Evolutionary conservation across 92 coral and sea anemone genomes (phyloP).

Genomic region (Palythoa grandis): DNA sequence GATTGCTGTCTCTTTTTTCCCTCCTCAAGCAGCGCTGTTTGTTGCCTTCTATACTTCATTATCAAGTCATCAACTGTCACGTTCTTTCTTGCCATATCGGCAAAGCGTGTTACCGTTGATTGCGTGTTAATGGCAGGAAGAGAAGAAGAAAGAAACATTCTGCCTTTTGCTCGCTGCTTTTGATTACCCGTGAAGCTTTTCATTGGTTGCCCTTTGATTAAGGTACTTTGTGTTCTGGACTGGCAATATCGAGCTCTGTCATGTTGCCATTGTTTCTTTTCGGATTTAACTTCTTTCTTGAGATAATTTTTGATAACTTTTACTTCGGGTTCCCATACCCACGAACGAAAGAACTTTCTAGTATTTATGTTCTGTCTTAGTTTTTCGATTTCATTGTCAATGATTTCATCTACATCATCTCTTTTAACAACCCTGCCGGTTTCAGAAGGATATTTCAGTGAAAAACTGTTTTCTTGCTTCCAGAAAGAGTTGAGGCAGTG

Average conservation of each 20-base stretch:
- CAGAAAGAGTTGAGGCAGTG: constrained; percentile 53
- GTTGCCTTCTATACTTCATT: constrained; percentile 53
- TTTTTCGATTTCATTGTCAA: constrained; percentile 52
- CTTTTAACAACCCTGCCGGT: constrained; percentile 10
- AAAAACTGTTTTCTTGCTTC: constrained; percentile 60
- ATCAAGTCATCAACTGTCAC: constrained; percentile 50
- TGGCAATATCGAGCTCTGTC: constrained; percentile 2
- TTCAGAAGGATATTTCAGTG: constrained; percentile 20
- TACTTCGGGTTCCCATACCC: constrained; percentile 66
- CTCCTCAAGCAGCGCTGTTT: constrained; percentile 43
- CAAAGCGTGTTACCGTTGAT: constrained; percentile 6
- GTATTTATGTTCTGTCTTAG: constrained; percentile 54
- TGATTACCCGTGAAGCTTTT: neutral
- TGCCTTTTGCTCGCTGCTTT: neutral
- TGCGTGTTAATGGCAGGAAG: constrained; percentile 37
- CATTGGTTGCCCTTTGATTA: neutral
- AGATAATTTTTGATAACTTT: constrained; percentile 25
- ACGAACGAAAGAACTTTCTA: constrained; percentile 57
- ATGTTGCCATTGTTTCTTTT: neutral
- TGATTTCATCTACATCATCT: constrained; percentile 13
- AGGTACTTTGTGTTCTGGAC: neutral
- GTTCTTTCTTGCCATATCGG: neutral
- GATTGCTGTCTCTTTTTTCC: constrained; percentile 27
- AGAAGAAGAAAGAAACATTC: constrained; percentile 24
- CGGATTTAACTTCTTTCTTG: constrained; percentile 1